Conservation (phyloP, 2,888 invertebrate species). For the Apoda limacodes region DNA sequence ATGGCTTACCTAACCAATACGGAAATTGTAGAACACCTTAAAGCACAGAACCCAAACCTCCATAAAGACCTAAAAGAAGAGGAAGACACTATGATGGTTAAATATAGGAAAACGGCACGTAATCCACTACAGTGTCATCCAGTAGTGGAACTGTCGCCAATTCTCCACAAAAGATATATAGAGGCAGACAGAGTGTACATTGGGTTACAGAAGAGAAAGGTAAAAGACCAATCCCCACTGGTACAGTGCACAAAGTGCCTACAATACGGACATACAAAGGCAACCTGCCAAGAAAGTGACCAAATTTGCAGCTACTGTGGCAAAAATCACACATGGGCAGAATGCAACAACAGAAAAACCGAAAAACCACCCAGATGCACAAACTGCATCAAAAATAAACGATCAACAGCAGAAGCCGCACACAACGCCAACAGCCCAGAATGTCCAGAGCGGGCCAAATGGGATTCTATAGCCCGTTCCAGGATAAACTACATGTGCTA, state of each 20-base stretch:
- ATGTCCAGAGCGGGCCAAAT: not conserved
- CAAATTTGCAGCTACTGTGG: conserved; percentile 1
- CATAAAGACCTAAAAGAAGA: not conserved
- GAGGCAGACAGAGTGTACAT: not conserved
- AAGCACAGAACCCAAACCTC: not conserved
- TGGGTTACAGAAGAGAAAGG: not conserved
- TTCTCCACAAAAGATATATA: not conserved
- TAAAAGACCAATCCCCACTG: conserved; percentile 1
- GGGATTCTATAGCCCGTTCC: not conserved
- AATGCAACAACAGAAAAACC: not conserved
- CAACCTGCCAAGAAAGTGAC: not conserved
- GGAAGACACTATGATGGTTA: not conserved
- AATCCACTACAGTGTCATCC: conserved; percentile 1
- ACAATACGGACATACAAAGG: not conserved
- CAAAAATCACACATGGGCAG: not conserved
- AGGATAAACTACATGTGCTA: too few species aligned
- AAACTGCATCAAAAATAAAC: not conserved
- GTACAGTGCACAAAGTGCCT: conserved; percentile 1
- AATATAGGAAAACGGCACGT: not conserved
- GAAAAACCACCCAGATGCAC: not conserved
- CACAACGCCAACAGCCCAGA: not conserved
- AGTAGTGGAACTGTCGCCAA: not conserved
- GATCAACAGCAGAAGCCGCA: too few species aligned
- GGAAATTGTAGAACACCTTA: conserved; percentile 8
- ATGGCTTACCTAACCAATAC: conserved; percentile 11